Conservation (phyloP, 1,140 invertebrate species). For the Tachypleus tridentatus region DNA sequence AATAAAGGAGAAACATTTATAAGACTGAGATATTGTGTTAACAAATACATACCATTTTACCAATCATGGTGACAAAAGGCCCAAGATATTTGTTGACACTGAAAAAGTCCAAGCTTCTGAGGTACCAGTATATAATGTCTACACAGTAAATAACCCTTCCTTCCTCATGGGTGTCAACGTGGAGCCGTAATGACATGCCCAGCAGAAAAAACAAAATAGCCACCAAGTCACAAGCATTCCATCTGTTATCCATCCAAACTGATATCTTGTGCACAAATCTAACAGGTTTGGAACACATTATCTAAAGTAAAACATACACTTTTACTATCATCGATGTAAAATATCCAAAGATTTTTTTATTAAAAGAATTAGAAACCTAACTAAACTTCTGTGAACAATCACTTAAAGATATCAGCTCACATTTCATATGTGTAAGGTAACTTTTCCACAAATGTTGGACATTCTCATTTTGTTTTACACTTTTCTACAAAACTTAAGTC, state of each 20-base stretch:
- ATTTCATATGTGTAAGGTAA: too few species aligned
- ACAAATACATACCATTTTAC: slow-evolving; percentile 91
- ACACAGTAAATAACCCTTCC: slow-evolving; percentile 81
- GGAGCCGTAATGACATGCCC: slow-evolving; percentile 59
- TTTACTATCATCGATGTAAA: too few species aligned
- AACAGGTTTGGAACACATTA: slow-evolving; percentile 34
- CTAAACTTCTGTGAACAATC: too few species aligned
- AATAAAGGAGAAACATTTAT: too few species aligned
- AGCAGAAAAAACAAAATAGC: slow-evolving; percentile 74
- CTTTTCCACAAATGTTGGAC: too few species aligned
- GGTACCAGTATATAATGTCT: slow-evolving; percentile 91
- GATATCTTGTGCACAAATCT: slow-evolving; percentile 55
- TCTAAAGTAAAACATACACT: slow-evolving; percentile 30
- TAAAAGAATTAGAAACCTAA: too few species aligned
- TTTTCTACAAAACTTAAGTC: too few species aligned
- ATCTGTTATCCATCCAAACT: slow-evolving; percentile 86
- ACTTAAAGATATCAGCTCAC: too few species aligned
- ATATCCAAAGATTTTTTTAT: too few species aligned
- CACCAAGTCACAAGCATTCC: slow-evolving; percentile 77
- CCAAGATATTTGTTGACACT: slow-evolving; percentile 94
- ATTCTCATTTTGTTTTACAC: too few species aligned
- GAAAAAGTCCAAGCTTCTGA: slow-evolving; percentile 85
- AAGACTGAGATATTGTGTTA: not conserved
- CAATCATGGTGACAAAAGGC: slow-evolving; percentile 95
- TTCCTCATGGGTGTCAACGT: slow-evolving; percentile 56